Percentiles rank a stretch among this genome's conserved stretches.
Conservation (phyloP, 2,888 invertebrate species). For the Hydropsyche betteni region DNA sequence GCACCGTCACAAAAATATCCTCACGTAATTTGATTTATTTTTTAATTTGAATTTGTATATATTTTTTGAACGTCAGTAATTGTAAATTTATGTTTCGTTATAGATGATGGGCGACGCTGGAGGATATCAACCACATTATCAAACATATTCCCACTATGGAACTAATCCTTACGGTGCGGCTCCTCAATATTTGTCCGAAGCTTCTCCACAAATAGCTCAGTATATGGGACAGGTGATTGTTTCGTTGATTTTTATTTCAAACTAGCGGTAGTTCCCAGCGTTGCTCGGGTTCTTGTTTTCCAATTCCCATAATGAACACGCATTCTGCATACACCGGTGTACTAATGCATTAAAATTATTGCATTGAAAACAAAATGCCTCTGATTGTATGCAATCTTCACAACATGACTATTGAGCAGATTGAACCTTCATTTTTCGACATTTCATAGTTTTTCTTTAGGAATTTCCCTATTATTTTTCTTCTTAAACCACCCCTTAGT, state of each 20-base stretch:
- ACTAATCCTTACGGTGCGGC: slow-evolving; percentile 59
- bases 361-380: too few species aligned
- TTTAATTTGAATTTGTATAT: neutral
- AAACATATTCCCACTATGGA: slow-evolving; percentile 65
- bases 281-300: too few species aligned
- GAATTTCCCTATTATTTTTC: too few species aligned
- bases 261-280: too few species aligned
- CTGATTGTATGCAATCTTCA: too few species aligned
- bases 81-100: neutral
- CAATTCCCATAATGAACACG: too few species aligned
- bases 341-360: too few species aligned
- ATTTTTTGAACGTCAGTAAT: neutral
- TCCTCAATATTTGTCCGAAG: slow-evolving; percentile 64
- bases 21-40: slow-evolving; percentile 56
- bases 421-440: too few species aligned
- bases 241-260: slow-evolving; percentile 9
- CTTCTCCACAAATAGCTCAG: slow-evolving; percentile 61
- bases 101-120: slow-evolving; percentile 51
- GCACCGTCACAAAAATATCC: slow-evolving; percentile 65
- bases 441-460: too few species aligned
- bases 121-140: slow-evolving; percentile 57
- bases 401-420: too few species aligned
- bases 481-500: too few species aligned
- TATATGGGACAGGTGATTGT: slow-evolving; percentile 62
- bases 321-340: too few species aligned